Base-by-base conservation (phyloP, 1,140 invertebrate genomes). In the Lucilia cuprina region DNA sequence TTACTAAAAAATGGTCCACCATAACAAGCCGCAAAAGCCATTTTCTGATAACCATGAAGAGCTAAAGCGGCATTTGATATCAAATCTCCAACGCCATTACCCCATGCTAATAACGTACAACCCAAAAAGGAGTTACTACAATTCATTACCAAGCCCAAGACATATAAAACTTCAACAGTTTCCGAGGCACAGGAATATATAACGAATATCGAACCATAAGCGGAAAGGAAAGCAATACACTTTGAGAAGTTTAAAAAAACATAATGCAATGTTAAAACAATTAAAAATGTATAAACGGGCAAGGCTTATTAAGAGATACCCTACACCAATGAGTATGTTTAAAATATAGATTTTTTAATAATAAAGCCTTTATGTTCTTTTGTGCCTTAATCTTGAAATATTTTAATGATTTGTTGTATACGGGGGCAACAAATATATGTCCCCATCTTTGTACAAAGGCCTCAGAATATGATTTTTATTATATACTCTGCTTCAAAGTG, bases 1-100 rank as follows among this genome's bases (percentile, higher is more conserved):
- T 85, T 83, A 87, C 86, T 85, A 19, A 87, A 86, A 75, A 87
- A 80, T 55, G 86, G 86, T 2, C 84, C 84, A 70, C 84, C 86
- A 55, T 85, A 83, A 21, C 84, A 86, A 5, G 85, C 85, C 17
- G 86, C 85, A 84, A 84, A 87, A 17, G 78, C 85, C 86, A 87
- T 87, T 82, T 83, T 55, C 7, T 78, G 84, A 82, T 86, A 85
- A 5, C 86, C 86, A 50, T 85, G 83, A 30, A 83, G 50, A 21
- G 85, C 77, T 25, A 87, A 83, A 14, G 85, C 77, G 4, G 84
- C 78, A 41, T 65, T 65, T 21, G 83, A 82, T 74, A 87, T 77
- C 14, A 86, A 55, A 80, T 87, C 86, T 5, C 85, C 84, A 21
- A 87, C 49, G 25, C 83, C 75, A 74, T 85, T 85, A 10, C 86